phyloP scores from a whole-genome alignment of 1,140 invertebrate genomes.

The Agrypnia vestita region DNA sequence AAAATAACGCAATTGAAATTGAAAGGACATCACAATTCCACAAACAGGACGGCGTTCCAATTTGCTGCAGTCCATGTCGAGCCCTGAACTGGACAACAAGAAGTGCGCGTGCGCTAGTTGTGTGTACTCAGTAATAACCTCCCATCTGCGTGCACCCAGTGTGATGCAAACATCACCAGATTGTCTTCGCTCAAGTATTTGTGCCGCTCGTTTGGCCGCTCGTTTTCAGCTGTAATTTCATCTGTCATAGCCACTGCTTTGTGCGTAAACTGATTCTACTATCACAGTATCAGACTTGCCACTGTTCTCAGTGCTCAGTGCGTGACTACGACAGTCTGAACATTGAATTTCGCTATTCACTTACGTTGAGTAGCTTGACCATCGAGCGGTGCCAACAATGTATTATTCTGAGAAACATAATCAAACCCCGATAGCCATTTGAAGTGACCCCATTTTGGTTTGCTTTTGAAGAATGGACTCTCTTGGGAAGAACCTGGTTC shows the following conservation, averaged over 20 bases:
- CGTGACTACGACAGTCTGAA: too few species aligned
- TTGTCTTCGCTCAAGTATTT: too few species aligned
- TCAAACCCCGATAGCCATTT: not conserved
- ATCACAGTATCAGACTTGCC: not conserved
- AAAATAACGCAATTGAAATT: too few species aligned
- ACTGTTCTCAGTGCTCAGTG: not conserved
- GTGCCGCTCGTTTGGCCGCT: not conserved
- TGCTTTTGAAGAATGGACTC: constrained; percentile 6
- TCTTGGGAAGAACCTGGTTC: constrained; percentile 12
- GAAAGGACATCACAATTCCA: too few species aligned
- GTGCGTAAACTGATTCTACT: not conserved
- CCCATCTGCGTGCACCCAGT: not conserved
- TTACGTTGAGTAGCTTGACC: not conserved
- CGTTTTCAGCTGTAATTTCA: not conserved
- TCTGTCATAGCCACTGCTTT: not conserved
- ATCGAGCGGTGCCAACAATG: not conserved
- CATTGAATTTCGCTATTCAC: not conserved
- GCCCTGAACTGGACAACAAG: too few species aligned
- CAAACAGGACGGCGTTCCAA: too few species aligned
- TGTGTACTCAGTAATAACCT: too few species aligned
- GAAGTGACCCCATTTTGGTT: not conserved
- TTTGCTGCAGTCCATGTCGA: too few species aligned
- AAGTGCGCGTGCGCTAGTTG: too few species aligned
- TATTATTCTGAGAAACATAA: constrained; percentile 6
- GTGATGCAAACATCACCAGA: not conserved